Percentiles rank a stretch among this genome's conserved stretches.
Evolutionary conservation across 2,888 invertebrate species (phyloP).

Genomic region (Agrotis segetum): DNA sequence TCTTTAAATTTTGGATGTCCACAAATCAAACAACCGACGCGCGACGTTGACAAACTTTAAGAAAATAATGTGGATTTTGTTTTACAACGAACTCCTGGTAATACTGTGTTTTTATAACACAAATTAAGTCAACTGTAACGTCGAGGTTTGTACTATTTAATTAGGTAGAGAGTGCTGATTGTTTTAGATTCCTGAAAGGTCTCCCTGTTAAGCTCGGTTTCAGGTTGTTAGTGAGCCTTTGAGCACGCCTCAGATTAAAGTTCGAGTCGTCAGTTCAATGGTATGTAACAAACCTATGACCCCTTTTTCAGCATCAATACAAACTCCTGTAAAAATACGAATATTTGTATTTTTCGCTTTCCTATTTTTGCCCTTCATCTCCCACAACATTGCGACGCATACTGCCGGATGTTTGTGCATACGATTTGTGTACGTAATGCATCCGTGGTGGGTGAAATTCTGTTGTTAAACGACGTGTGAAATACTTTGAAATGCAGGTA

Average conservation of each 20-base stretch:
- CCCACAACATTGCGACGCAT: not conserved
- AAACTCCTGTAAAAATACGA: not conserved
- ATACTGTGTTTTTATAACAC: not conserved
- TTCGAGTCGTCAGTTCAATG: not conserved
- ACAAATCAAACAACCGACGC: too few species aligned
- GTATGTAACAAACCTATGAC: too few species aligned
- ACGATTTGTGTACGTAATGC: constrained; percentile 43
- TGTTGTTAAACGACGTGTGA: constrained; percentile 2
- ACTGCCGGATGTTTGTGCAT: constrained; percentile 34
- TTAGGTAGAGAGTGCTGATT: constrained; percentile 39
- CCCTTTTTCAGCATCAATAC: not conserved
- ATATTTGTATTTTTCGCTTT: constrained; percentile 18
- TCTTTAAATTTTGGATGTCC: too few species aligned
- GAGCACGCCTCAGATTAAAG: not conserved
- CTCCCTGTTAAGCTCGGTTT: not conserved
- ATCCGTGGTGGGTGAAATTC: constrained; percentile 9
- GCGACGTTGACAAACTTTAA: too few species aligned
- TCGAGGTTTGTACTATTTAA: constrained; percentile 22
- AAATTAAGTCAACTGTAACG: not conserved
- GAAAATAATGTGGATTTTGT: too few species aligned
- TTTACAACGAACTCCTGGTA: not conserved
- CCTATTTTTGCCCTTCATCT: not conserved
- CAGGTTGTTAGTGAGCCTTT: constrained; percentile 8
- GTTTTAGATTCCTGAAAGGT: constrained; percentile 41
- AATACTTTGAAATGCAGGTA: not conserved